Evolutionary conservation across 2,113 vertebrate species (phyloP).

Genomic region (Lates calcarifer): DNA sequence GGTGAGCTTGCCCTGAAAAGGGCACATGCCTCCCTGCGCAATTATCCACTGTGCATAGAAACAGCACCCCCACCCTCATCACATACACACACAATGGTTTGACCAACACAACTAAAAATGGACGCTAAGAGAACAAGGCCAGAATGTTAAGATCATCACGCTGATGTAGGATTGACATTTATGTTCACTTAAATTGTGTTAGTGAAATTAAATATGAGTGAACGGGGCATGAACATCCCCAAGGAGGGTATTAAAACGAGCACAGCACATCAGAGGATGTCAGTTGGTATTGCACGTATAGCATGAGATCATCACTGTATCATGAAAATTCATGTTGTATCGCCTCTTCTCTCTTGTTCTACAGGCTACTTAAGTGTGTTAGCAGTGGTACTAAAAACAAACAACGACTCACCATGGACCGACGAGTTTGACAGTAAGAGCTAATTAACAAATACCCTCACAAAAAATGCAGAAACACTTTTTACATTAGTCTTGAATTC

Average conservation of each 20-base stretch:
- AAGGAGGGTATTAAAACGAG: conserved; percentile 51
- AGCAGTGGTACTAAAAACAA: conserved; percentile 90
- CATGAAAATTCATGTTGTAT: conserved; percentile 42
- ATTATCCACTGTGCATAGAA: conserved; percentile 78
- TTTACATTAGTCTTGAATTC: not conserved
- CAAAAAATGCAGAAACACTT: not conserved
- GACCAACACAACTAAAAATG: conserved; percentile 77
- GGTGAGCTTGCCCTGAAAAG: conserved; percentile 78
- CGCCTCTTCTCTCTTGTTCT: conserved; percentile 56
- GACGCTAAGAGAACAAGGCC: conserved; percentile 50
- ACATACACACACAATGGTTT: conserved; percentile 65
- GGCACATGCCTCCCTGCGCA: conserved; percentile 77
- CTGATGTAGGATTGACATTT: conserved; percentile 38
- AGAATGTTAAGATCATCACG: conserved; percentile 43
- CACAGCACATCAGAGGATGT: conserved; percentile 30
- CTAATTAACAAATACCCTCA: not conserved
- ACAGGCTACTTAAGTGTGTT: conserved; percentile 88
- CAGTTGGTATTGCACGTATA: conserved; percentile 35
- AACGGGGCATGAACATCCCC: conserved; percentile 27
- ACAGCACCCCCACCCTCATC: conserved; percentile 61
- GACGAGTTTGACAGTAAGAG: conserved; percentile 95
- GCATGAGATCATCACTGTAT: conserved; percentile 48
- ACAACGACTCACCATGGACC: conserved; percentile 89
- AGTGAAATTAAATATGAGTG: conserved; percentile 61
- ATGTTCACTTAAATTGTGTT: conserved; percentile 57